These are phyloP conservation scores for Pristionchus arcanus DNA, from an alignment of 2,888 invertebrate species.

Conservation along the genomic window DNA sequence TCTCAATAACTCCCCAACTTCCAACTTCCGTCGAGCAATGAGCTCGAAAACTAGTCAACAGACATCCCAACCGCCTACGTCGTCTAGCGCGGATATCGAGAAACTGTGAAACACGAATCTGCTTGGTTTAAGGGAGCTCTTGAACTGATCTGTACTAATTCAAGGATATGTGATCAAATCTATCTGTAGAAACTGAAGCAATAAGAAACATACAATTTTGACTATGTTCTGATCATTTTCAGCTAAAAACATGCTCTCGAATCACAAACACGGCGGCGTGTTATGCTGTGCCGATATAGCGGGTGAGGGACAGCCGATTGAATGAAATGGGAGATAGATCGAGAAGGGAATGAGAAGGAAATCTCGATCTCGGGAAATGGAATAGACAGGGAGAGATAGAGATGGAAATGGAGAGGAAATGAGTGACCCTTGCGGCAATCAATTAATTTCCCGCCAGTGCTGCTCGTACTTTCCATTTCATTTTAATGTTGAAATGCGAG, in stretches of 20 bases:
- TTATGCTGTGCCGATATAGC: slow-evolving; percentile 4
- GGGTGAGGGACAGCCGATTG: slow-evolving; percentile 3
- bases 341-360: neutral
- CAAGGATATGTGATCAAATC: too few species aligned
- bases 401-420: slow-evolving; percentile 9
- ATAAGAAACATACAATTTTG: too few species aligned
- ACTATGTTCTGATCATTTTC: too few species aligned
- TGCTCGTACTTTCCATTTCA: slow-evolving; percentile 19
- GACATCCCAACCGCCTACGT: neutral
- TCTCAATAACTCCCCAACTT: neutral
- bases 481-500: slow-evolving; percentile 3
- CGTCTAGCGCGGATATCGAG: neutral
- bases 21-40: neutral
- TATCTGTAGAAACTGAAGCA: too few species aligned
- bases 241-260: neutral
- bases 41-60: neutral
- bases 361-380: neutral
- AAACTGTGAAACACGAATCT: neutral
- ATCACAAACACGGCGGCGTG: neutral
- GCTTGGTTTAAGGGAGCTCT: neutral
- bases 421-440: slow-evolving; percentile 45
- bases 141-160: too few species aligned
- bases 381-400: slow-evolving; percentile 33
- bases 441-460: neutral
- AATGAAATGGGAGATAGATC: slow-evolving; percentile 9